phyloP scores from a whole-genome alignment of 1,140 invertebrate species.

The Bombus pyrosoma region DNA sequence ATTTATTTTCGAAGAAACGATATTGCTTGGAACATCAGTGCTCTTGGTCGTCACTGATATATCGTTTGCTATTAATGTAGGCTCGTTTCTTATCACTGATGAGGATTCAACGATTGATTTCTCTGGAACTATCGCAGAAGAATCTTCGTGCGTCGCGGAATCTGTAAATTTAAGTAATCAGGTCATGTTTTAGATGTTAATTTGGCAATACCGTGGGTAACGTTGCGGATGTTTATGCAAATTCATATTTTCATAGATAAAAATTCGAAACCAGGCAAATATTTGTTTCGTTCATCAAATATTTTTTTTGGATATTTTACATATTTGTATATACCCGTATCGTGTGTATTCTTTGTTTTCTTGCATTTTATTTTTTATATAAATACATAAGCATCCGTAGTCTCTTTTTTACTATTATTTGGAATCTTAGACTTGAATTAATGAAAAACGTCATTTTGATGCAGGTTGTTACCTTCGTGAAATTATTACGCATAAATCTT shows the following conservation, averaged over 20 bases:
- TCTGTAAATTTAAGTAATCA: conserved; percentile 53
- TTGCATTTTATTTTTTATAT: too few relatives aligned
- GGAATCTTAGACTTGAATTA: neutral
- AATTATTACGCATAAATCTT: neutral
- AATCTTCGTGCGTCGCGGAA: conserved; percentile 36
- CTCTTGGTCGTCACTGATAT: neutral
- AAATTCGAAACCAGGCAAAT: too few relatives aligned
- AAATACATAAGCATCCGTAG: neutral
- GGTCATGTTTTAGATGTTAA: neutral
- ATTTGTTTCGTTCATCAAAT: too few relatives aligned
- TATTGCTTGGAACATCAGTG: neutral
- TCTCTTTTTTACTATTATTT: neutral
- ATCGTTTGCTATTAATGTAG: neutral
- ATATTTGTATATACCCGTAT: too few relatives aligned
- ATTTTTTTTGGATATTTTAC: too few relatives aligned
- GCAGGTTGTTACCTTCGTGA: neutral
- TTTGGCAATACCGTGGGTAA: neutral
- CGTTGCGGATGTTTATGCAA: too few relatives aligned
- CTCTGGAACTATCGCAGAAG: neutral
- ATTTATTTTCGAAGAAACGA: neutral
- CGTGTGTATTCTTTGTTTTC: too few relatives aligned
- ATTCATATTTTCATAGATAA: too few relatives aligned
- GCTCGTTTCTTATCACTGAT: neutral
- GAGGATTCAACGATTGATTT: neutral
- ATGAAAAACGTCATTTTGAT: neutral